phyloP scores from a whole-genome alignment of 1,140 invertebrate species.

The Leptinotarsa texana region DNA sequence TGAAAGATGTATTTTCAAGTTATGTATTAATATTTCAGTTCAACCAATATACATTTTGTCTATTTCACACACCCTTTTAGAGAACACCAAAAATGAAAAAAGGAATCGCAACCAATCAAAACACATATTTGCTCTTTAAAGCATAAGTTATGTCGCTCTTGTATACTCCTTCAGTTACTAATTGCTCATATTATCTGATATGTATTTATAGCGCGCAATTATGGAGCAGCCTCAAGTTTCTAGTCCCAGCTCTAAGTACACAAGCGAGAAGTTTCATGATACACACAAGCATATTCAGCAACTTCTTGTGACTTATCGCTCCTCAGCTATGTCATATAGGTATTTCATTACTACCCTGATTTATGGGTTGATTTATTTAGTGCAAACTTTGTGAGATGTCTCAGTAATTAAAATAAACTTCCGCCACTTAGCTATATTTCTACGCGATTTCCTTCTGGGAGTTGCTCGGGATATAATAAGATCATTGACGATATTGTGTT shows the following conservation, averaged over 20 bases:
- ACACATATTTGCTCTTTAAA: too few relatives aligned
- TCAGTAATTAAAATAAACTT: slow-evolving; percentile 45
- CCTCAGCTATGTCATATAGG: slow-evolving; percentile 50
- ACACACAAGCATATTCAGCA: slow-evolving; percentile 47
- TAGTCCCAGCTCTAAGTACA: slow-evolving; percentile 33
- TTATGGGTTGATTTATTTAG: slow-evolving; percentile 50
- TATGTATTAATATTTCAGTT: too few relatives aligned
- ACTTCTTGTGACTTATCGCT: slow-evolving; percentile 47
- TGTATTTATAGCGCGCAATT: slow-evolving; percentile 51
- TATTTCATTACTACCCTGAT: slow-evolving; percentile 51
- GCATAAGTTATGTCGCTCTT: too few relatives aligned
- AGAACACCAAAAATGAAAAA: too few relatives aligned
- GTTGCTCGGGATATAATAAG: too few relatives aligned
- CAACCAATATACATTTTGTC: too few relatives aligned
- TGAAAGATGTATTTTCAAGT: too few relatives aligned
- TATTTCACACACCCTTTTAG: too few relatives aligned
- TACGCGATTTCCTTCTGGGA: neutral
- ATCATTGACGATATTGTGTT: too few relatives aligned
- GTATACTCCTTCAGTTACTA: slow-evolving; percentile 39
- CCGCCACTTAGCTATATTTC: slow-evolving; percentile 19
- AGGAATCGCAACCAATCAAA: too few relatives aligned
- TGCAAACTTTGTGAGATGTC: slow-evolving; percentile 44
- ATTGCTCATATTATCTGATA: slow-evolving; percentile 53
- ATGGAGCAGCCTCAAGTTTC: slow-evolving; percentile 49
- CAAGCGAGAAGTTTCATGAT: slow-evolving; percentile 44